Conservation (phyloP, 2,888 invertebrate genomes). For the Melanostoma mellinum region DNA sequence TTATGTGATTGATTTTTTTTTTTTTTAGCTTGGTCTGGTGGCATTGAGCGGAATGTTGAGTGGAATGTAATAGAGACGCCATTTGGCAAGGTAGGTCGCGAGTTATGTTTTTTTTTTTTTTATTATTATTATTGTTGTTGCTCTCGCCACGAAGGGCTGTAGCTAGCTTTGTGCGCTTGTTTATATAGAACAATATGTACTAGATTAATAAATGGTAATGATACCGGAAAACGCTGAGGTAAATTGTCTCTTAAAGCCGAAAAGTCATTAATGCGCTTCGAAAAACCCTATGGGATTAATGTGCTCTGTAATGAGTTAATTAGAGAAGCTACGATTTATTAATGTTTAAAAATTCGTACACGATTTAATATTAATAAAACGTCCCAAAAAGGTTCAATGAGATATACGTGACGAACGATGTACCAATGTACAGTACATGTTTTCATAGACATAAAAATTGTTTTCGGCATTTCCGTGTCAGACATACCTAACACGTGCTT, state of each 20-base stretch:
- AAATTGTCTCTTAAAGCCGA: slow-evolving; percentile 20
- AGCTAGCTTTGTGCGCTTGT: neutral
- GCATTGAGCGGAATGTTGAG: slow-evolving; percentile 27
- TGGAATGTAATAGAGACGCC: slow-evolving; percentile 19
- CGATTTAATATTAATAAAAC: no score
- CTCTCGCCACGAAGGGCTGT: slow-evolving; percentile 2
- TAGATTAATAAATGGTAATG: slow-evolving; percentile 22
- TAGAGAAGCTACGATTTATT: no score
- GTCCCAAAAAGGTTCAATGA: no score
- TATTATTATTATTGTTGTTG: neutral
- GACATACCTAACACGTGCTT: no score
- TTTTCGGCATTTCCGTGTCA: no score
- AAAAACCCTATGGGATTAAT: neutral
- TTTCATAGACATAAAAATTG: no score
- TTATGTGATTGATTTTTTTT: slow-evolving; percentile 32
- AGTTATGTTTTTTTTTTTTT: slow-evolving; percentile 17
- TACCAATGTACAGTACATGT: no score
- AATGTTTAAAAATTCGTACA: no score
- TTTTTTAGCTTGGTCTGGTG: slow-evolving; percentile 16
- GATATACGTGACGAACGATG: no score
- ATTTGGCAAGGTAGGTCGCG: slow-evolving; percentile 34
- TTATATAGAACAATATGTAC: slow-evolving; percentile 26
- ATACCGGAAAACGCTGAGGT: slow-evolving; percentile 30
- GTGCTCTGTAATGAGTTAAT: no score
- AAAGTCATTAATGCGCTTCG: slow-evolving; percentile 28